These are phyloP conservation scores for Pseudoatta argentina DNA, from an alignment of 1,140 invertebrate genomes.

Conservation along the genomic window DNA sequence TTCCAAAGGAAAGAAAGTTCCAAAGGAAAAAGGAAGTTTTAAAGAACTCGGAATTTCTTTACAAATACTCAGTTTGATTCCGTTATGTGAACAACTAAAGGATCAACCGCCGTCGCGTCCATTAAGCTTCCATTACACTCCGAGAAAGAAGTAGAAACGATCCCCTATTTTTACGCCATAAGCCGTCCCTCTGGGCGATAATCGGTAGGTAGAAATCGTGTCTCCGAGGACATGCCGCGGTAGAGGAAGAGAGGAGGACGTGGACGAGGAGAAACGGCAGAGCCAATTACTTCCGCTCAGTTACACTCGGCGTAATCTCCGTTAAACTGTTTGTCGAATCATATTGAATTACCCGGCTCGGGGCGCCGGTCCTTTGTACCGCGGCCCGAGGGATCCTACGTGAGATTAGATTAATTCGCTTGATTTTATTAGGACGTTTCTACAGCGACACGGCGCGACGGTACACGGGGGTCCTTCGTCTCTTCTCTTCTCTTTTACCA, in stretches of 20 bases:
- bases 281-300: slow-evolving; percentile 81
- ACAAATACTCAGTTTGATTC: slow-evolving; percentile 17
- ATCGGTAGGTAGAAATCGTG: slow-evolving; percentile 48
- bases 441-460: slow-evolving; percentile 40
- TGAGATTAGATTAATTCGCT: slow-evolving; percentile 81
- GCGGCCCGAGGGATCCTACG: slow-evolving; percentile 73
- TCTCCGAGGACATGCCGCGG: slow-evolving; percentile 50
- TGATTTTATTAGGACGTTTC: slow-evolving; percentile 81
- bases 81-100: slow-evolving; percentile 34
- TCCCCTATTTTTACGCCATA: slow-evolving; percentile 43
- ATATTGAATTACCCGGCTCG: slow-evolving; percentile 82
- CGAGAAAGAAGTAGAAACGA: slow-evolving; percentile 44
- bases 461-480: slow-evolving; percentile 36
- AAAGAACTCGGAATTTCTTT: neutral
- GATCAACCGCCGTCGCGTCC: slow-evolving; percentile 29
- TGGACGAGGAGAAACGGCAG: slow-evolving; percentile 30
- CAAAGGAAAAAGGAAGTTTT: no score
- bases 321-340: slow-evolving; percentile 84
- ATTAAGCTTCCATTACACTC: slow-evolving; percentile 49
- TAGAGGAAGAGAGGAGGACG: neutral
- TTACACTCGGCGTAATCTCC: slow-evolving; percentile 80
- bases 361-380: slow-evolving; percentile 78
- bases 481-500: slow-evolving; percentile 38
- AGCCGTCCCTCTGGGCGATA: slow-evolving; percentile 28
- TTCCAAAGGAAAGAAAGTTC: no score